A percentile compares a stretch with the other conserved stretches of the same genome.
phyloP scores from a whole-genome alignment of 2,113 vertebrate genomes.

The Cryptomyrus ogoouensis region DNA sequence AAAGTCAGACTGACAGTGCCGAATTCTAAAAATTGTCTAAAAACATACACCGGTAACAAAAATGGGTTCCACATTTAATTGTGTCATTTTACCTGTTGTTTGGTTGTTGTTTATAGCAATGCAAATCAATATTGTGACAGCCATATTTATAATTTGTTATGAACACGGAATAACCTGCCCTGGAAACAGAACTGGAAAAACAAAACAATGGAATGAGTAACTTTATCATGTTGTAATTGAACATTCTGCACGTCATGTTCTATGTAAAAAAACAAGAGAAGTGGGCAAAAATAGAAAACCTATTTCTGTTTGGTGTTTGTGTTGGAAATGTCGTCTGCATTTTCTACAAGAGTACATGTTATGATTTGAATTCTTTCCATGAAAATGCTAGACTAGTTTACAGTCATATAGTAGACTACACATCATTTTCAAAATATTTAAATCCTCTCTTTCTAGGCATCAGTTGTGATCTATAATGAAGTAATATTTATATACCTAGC shows the following conservation, averaged over 20 bases:
- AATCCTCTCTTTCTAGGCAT: background rate
- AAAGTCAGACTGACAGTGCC: background rate
- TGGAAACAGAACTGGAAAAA: conserved; percentile 38
- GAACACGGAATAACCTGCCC: conserved; percentile 12
- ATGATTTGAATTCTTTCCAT: conserved; percentile 33
- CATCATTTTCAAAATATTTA: conserved; percentile 1
- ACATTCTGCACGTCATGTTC: conserved; percentile 49
- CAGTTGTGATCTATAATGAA: background rate
- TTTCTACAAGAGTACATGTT: conserved; percentile 37
- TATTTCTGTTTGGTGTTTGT: conserved; percentile 64
- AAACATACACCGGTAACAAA: background rate
- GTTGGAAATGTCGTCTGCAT: conserved; percentile 49
- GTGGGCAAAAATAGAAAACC: conserved; percentile 62
- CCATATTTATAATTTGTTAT: background rate
- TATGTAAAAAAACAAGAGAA: conserved; percentile 51
- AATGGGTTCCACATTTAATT: background rate
- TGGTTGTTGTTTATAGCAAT: background rate
- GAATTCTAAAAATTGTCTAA: background rate
- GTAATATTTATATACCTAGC: background rate
- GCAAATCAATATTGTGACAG: background rate
- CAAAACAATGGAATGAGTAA: conserved; percentile 41
- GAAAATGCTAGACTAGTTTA: conserved; percentile 8
- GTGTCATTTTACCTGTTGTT: background rate
- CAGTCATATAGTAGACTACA: background rate
- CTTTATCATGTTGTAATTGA: conserved; percentile 60